Evolutionary conservation across 2,113 vertebrate species (phyloP), one percentile per base, ranked within the genome.

Genomic region (Ibidorhyncha struthersii): DNA sequence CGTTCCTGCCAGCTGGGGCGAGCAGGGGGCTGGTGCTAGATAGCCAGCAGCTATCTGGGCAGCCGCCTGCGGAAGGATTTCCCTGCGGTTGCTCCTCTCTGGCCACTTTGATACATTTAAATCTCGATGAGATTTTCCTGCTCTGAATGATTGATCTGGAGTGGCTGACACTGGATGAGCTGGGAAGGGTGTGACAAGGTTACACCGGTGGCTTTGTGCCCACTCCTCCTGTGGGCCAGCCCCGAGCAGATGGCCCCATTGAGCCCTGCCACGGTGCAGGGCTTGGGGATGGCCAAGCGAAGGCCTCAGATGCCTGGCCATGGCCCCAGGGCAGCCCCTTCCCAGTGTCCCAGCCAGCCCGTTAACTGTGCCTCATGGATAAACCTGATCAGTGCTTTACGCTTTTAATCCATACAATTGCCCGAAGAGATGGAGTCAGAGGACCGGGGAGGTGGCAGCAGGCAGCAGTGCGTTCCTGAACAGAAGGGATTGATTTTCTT

Each of bases 191-290:
- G 80, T 71, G 92, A 79, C 80, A 61, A 87, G 77, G 70, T 89
- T 69, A 72, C 0, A 0, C 49, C 0, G 0, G 27, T 49, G 84
- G 56, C 74, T 85, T 66, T 6, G 8, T 69, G 58, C 82, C 65
- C 2, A 1, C 25, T 76, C 22, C 63, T 89, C 10, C 32, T 36
- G 53, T 0, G 0, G 47, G 62, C 62, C 79, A 87, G 55, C 69
- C 65, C 26, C 1, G 5, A 89, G 70, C 81, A 79, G 45, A 67
- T 79, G 90, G 65, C 41, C 45, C 50, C 41, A 8, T 25, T 0
- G 0, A 85, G 74, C 74, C 17, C 70, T 53, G 70, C n/a, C 5
- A 1, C 50, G 58, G 65, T 8, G 1, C 10, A 20, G 47, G 41
- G 32, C 56, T 21, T 58, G 29, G 66, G 58, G 55, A 78, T 1